Evolutionary conservation across 2,888 invertebrate species (phyloP).

Genomic region (Lochmaea crataegi): DNA sequence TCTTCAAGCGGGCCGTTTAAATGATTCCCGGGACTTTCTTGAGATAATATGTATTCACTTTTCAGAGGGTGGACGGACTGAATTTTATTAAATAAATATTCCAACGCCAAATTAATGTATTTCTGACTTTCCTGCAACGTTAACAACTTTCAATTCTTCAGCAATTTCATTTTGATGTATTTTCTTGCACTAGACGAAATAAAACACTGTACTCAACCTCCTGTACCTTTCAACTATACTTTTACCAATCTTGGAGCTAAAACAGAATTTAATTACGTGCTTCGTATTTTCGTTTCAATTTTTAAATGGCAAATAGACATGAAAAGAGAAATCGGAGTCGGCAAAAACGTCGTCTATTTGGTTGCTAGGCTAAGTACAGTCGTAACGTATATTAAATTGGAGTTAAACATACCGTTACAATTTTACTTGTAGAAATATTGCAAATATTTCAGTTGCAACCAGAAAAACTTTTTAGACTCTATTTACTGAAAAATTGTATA

Average conservation of each 20-base stretch:
- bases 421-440: no score
- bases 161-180: no score
- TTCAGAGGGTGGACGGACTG: no score
- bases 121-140: no score
- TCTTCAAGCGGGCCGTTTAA: no score
- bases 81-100: no score
- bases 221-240: background rate
- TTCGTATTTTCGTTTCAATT: background rate
- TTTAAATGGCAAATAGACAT: background rate
- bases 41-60: no score
- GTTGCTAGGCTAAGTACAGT: background rate
- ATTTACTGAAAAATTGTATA: background rate
- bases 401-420: background rate
- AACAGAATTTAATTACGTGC: background rate
- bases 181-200: no score
- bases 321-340: background rate
- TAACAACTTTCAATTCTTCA: no score
- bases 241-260: background rate
- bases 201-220: background rate
- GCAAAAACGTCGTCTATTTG: background rate
- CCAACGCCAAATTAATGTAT: no score
- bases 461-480: background rate
- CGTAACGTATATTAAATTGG: background rate
- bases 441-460: background rate
- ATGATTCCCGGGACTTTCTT: no score